Conservation (phyloP, 2,797 vertebrate species). For the Dromococcyx pavoninus region DNA sequence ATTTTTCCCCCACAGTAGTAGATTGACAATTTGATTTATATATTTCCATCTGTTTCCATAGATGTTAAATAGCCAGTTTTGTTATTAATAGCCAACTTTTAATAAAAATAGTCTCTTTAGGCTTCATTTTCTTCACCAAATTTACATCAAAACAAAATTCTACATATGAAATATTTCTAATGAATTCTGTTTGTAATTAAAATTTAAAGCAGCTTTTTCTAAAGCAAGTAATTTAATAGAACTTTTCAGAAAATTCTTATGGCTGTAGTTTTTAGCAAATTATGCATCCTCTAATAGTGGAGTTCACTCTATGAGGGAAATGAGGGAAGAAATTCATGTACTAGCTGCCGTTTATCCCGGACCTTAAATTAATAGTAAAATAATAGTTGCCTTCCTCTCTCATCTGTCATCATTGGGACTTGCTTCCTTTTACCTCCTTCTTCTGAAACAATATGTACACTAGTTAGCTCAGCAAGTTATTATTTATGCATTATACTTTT, state of each 20-base stretch:
- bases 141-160: not conserved
- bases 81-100: not conserved
- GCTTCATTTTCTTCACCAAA: not conserved
- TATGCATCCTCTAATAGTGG: not conserved
- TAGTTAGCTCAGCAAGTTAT: too few relatives aligned
- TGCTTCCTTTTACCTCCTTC: too few relatives aligned
- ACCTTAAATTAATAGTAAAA: too few relatives aligned
- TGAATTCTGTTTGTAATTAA: not conserved
- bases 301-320: not conserved
- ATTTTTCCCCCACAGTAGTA: not conserved
- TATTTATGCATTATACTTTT: too few relatives aligned
- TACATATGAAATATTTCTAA: not conserved
- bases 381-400: too few relatives aligned
- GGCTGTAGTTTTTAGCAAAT: not conserved
- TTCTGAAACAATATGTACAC: too few relatives aligned
- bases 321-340: too few relatives aligned
- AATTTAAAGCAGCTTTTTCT: too few relatives aligned
- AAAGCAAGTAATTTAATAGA: too few relatives aligned
- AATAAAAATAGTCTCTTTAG: not conserved
- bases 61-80: not conserved
- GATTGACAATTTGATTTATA: not conserved
- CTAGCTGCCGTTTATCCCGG: too few relatives aligned
- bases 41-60: not conserved
- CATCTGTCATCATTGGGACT: too few relatives aligned
- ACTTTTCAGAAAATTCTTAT: not conserved